Conservation (phyloP, 2,797 vertebrate species). For the Enteromius thamalakanensis region DNA sequence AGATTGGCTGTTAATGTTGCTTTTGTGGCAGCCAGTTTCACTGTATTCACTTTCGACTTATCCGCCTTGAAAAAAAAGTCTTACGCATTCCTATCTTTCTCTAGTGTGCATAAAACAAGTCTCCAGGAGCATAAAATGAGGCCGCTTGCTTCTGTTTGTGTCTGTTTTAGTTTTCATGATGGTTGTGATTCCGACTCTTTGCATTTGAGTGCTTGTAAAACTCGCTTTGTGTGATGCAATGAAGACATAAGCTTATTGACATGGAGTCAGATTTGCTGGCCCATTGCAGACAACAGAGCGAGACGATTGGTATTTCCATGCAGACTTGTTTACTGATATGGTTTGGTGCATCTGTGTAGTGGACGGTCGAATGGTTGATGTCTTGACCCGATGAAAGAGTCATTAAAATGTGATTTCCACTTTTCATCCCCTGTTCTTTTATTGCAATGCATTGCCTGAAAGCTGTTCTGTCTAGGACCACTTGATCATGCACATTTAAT, state of each 20-base stretch:
- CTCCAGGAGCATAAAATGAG: background rate
- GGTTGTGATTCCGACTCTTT: background rate
- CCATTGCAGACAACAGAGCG: background rate
- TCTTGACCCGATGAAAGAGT: conserved; percentile 57
- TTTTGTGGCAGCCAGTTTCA: background rate
- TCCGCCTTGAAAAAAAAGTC: background rate
- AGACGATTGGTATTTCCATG: conserved; percentile 3
- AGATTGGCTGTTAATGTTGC: background rate
- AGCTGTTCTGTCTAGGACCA: conserved; percentile 72
- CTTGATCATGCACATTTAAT: conserved; percentile 77
- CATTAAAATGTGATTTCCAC: conserved; percentile 22
- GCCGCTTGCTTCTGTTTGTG: background rate
- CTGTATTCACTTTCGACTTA: conserved; percentile 8
- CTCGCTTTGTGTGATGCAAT: background rate
- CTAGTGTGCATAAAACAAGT: background rate
- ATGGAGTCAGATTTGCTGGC: background rate
- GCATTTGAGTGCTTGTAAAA: background rate
- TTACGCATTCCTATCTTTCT: background rate
- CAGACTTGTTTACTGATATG: conserved; percentile 25
- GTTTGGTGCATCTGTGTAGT: conserved; percentile 42
- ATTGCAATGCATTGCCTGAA: conserved; percentile 64
- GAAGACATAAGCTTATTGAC: background rate
- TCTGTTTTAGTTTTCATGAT: background rate
- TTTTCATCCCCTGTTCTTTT: conserved; percentile 42
- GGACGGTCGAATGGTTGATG: conserved; percentile 55